Conservation (phyloP, 1,140 invertebrate genomes). For the Leptopilina boulardi region DNA sequence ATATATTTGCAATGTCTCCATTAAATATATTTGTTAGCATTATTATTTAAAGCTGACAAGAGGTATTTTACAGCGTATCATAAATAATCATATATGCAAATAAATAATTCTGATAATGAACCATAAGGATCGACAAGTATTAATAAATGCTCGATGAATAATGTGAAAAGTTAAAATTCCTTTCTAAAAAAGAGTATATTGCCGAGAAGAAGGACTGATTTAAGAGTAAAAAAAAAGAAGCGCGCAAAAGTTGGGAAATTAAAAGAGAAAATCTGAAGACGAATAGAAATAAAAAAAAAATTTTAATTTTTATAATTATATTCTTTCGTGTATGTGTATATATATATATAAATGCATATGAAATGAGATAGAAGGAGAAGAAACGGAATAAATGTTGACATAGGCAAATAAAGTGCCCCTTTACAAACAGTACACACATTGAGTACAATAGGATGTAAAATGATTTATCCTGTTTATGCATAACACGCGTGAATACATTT, state of each 20-base stretch:
- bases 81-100: neutral
- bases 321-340: neutral
- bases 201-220: neutral
- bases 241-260: constrained; percentile 24
- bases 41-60: neutral
- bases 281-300: neutral
- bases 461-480: constrained; percentile 48
- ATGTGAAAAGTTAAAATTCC: neutral
- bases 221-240: neutral
- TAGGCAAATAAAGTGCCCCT: constrained; percentile 50
- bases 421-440: constrained; percentile 37
- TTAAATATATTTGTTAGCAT: neutral
- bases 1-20: constrained; percentile 9
- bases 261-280: neutral
- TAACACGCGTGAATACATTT: constrained; percentile 45
- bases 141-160: neutral
- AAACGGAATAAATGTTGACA: constrained; percentile 48
- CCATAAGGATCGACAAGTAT: neutral
- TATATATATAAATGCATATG: constrained; percentile 37
- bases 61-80: neutral
- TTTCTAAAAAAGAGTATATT: neutral
- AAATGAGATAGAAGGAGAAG: constrained; percentile 53
- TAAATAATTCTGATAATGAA: neutral
- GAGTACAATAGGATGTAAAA: constrained; percentile 47
- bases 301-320: neutral